Conservation (phyloP, 2,113 vertebrate genomes). For the Zapus hudsonius region DNA sequence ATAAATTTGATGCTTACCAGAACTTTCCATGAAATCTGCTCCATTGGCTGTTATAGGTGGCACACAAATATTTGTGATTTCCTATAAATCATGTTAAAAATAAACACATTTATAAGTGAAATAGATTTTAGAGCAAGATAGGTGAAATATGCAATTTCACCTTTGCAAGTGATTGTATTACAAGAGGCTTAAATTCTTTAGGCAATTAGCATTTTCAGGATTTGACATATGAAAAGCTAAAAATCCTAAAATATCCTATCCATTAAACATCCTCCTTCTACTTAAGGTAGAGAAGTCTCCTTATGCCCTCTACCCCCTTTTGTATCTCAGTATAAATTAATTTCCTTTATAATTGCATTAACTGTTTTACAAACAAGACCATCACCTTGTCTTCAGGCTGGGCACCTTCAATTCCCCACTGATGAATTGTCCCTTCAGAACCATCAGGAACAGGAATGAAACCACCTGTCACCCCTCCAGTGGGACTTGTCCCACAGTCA, state of each 20-base stretch:
- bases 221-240: background rate
- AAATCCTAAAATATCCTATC: background rate
- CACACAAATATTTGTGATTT: conserved; percentile 84
- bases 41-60: conserved; percentile 76
- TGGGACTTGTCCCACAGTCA: conserved; percentile 53
- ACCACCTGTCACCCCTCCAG: conserved; percentile 79
- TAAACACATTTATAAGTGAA: conserved; percentile 10
- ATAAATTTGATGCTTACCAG: conserved; percentile 82
- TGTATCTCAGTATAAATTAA: background rate
- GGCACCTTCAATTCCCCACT: conserved; percentile 91
- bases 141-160: background rate
- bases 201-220: background rate
- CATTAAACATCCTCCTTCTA: background rate
- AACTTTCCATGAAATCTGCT: conserved; percentile 85
- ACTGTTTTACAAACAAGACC: conserved; percentile 53
- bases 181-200: background rate
- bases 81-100: conserved; percentile 79
- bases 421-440: conserved; percentile 88
- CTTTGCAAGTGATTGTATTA: conserved; percentile 11
- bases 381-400: conserved; percentile 93
- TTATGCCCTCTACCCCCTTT: background rate
- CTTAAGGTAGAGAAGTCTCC: background rate
- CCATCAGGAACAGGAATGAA: conserved; percentile 89
- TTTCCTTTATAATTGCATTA: background rate
- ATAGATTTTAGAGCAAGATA: background rate